Evolutionary conservation across 2,113 vertebrate genomes (phyloP).

Genomic region (Ctenomys sociabilis): DNA sequence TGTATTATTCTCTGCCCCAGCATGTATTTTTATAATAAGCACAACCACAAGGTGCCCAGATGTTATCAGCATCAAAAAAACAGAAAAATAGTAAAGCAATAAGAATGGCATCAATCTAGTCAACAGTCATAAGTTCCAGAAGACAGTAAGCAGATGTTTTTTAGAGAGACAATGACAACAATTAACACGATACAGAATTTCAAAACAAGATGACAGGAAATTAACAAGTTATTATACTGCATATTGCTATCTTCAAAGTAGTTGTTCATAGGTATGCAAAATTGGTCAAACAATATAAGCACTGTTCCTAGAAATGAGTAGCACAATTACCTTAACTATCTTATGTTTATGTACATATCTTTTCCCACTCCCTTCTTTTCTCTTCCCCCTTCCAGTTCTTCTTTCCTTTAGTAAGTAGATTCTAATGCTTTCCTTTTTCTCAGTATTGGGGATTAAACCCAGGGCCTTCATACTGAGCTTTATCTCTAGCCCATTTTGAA

Average conservation of each 20-base stretch:
- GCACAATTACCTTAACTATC: too few species aligned
- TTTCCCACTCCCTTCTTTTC: too few species aligned
- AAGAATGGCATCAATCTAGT: neutral
- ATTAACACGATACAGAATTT: too few species aligned
- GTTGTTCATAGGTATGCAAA: too few species aligned
- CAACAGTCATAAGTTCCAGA: neutral
- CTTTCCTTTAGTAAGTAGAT: neutral
- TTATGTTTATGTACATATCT: too few species aligned
- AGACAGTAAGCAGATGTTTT: neutral
- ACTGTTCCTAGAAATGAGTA: too few species aligned
- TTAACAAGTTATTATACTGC: too few species aligned
- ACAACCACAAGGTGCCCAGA: neutral
- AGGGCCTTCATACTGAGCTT: neutral
- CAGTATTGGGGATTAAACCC: neutral
- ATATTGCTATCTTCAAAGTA: too few species aligned
- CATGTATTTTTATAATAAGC: neutral
- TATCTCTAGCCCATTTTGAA: neutral
- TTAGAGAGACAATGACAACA: too few species aligned
- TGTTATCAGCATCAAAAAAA: neutral
- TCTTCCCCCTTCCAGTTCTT: too few species aligned
- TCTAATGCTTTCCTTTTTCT: neutral
- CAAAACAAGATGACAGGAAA: too few species aligned
- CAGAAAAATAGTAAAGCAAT: slow-evolving; percentile 5
- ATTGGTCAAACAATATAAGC: too few species aligned
- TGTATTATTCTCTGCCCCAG: neutral